Base-by-base conservation (phyloP, 1,140 invertebrate species). In the Parasteatoda tepidariorum region DNA sequence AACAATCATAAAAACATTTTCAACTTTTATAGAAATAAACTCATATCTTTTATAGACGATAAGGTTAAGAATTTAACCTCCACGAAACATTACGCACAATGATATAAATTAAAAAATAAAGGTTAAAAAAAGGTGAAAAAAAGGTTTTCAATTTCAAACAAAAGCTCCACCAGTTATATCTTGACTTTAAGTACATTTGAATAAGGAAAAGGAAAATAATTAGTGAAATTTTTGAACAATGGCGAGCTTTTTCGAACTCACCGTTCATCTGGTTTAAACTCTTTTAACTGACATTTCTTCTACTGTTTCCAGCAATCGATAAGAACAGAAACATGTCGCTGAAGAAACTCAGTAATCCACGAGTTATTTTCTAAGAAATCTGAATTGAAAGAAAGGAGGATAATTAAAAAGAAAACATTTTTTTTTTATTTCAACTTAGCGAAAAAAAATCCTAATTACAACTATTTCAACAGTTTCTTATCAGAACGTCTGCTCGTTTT, bases 311-410 rank as follows among this genome's bases (percentile, higher is more conserved):
- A 28, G 38, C 59, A 74, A 61, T 61, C 55, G 57, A 61, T 61
- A 74, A 61, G 71, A 15, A 48, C 38, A 74, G 57, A 57, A 73
- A 74, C 57, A 74, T 61, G 71, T 74, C 71, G 71, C 55, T 74
- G 71, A 59, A 48, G n/a, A 74, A 74, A 74, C 38, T 74, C 55
- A 30, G 71, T 74, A 74, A 74, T 74, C 71, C 71, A 38, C 55
- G 55, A 74, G 38, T 74, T 74, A 74, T 74, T 74, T 74, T 62
- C 71, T 74, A 74, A 74, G 71, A 74, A 74, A 74, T 74, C 71
- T 61, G 71, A 74, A 74, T 74, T 61, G 71, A 74, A 61, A 74
- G 71, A 74, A 74, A 61, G 33, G 62, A 30, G 26, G 71, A 62
- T 59, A 74, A 61, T 74, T 61, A 74, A 74, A 59, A 74, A 74